phyloP scores from a whole-genome alignment of 2,113 vertebrate species.

The Clinocottus analis region DNA sequence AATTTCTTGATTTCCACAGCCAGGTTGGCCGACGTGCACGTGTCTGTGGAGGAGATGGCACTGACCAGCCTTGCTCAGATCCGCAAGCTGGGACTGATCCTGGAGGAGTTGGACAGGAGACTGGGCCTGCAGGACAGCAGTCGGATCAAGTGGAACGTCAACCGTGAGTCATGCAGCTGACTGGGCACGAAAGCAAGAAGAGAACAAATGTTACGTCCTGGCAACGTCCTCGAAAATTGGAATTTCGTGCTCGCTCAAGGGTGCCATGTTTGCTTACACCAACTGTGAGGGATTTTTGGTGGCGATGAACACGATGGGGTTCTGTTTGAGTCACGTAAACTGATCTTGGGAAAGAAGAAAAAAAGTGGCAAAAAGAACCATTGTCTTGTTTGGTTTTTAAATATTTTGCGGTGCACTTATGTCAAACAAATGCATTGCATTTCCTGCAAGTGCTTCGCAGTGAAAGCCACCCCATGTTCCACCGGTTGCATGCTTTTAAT shows the following conservation, averaged over 20 bases:
- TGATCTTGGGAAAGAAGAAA: too few species aligned
- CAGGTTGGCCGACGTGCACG: conserved; percentile 78
- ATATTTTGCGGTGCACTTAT: background rate
- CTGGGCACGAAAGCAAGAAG: conserved; percentile 49
- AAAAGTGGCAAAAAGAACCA: background rate
- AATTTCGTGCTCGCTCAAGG: conserved; percentile 46
- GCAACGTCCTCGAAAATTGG: conserved; percentile 16
- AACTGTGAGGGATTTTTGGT: conserved; percentile 51
- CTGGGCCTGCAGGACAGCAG: conserved; percentile 79
- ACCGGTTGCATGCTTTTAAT: background rate
- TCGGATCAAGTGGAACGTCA: conserved; percentile 87
- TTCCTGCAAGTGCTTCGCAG: background rate
- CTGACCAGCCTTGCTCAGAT: conserved; percentile 85
- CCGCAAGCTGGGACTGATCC: conserved; percentile 85
- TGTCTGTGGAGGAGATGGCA: conserved; percentile 89
- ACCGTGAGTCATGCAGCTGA: conserved; percentile 82
- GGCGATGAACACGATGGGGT: conserved; percentile 14
- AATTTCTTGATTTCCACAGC: conserved; percentile 71
- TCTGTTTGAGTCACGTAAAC: conserved; percentile 8
- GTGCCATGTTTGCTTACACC: conserved; percentile 49
- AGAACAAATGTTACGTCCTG: conserved; percentile 63
- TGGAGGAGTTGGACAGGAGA: conserved; percentile 81
- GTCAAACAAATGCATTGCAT: background rate
- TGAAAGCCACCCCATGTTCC: background rate
- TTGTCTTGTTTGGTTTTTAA: background rate